These are phyloP conservation scores for Sakesphorus luctuosus DNA, from an alignment of 2,113 vertebrate genomes.

Conservation along the genomic window DNA sequence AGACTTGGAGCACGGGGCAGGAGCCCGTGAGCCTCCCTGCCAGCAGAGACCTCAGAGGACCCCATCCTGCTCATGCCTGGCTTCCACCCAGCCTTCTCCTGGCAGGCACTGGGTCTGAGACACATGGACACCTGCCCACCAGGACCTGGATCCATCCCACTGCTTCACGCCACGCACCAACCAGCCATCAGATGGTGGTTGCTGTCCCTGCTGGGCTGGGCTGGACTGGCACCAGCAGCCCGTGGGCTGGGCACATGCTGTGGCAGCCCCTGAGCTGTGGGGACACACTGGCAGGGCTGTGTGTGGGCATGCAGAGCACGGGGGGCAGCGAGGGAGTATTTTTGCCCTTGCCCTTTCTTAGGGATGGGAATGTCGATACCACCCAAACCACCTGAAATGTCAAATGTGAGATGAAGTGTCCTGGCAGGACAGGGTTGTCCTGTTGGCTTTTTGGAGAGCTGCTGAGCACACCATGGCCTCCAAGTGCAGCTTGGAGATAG, in stretches of 20 bases:
- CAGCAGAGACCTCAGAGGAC: constrained; percentile 38
- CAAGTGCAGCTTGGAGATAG: neutral
- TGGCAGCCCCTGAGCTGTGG: neutral
- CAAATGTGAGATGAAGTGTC: neutral
- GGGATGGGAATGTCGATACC: neutral
- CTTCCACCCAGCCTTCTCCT: neutral
- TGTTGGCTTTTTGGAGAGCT: neutral
- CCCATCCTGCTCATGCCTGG: neutral
- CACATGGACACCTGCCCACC: neutral
- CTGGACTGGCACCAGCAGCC: neutral
- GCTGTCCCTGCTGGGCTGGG: neutral
- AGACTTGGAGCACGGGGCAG: neutral
- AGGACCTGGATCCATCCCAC: neutral
- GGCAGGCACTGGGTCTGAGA: neutral
- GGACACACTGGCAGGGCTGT: neutral
- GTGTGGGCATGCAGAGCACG: accelerated
- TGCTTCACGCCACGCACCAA: neutral
- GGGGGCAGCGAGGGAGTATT: neutral
- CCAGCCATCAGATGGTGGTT: neutral
- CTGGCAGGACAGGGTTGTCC: neutral
- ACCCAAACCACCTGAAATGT: neutral
- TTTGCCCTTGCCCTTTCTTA: neutral
- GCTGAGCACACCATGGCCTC: neutral
- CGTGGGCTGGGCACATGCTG: neutral
- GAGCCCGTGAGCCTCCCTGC: neutral